Evolutionary conservation across 2,797 vertebrate genomes (phyloP), one percentile per base, ranked within the genome.

Genomic region (Gila robusta): DNA sequence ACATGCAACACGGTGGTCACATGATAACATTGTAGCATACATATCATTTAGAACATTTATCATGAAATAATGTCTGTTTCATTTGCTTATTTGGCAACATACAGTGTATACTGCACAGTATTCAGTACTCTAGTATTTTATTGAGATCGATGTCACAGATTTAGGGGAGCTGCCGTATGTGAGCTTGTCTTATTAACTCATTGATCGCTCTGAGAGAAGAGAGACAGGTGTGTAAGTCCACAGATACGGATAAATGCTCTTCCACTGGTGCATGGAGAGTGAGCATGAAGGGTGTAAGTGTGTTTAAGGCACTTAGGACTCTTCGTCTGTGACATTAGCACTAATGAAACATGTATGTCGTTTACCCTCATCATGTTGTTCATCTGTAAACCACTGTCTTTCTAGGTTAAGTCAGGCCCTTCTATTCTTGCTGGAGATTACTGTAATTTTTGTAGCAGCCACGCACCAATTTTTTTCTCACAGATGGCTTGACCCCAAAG

Each of bases 321-420:
- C 71, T 17, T 37, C 37, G 41, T 77, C 44, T 82, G 82, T 85
- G 74, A 87, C 49, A 37, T 86, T 66, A 70, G 72, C 73, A 17
- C n/a, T 66, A 62, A 78, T 83, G 66, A 85, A 81, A 71, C 66
- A 49, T 79, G 86, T 86, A 74, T 86, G 41, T 14, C 56, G 3
- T 87, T 78, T 74, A 39, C 41, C 26, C 70, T 80, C 54, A 47
- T 82, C 14, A 32, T 35, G n/a, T 86, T 71, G 32, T 16, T 67
- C 28, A 5, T 26, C 83, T 76, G 44, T 52, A 44, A 39, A 17
- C 77, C 39, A 39, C 56, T 23, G 41, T 83, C 16, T 70, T 54
- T 84, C 74, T 52, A 14, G 44, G 54, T 74, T 66, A 83, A 21
- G 14, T 54, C 69, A 26, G 82, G 70, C 69, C 32, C 28, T 72